Evolutionary conservation across 1,140 invertebrate species (phyloP).

Genomic region (Camponotus vicinus): DNA sequence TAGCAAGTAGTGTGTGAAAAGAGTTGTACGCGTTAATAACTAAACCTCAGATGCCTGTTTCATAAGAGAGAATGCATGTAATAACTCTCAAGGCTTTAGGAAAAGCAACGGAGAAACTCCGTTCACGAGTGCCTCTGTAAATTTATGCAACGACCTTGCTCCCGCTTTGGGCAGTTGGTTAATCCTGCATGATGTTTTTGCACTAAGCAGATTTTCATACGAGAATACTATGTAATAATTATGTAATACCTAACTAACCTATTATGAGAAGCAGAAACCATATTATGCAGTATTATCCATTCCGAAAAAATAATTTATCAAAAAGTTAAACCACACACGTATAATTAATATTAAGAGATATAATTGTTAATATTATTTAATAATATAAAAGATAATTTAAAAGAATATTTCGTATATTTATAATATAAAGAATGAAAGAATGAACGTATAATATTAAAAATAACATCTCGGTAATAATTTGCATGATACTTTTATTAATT

Average conservation of each 20-base stretch:
- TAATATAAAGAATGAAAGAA: background rate
- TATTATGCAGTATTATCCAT: background rate
- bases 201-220: constrained; percentile 46
- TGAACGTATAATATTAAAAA: background rate
- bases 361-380: constrained; percentile 2
- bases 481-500: background rate
- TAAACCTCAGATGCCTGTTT: constrained; percentile 34
- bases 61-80: constrained; percentile 40
- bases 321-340: background rate
- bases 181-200: constrained; percentile 53
- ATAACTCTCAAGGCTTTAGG: constrained; percentile 60
- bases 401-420: background rate
- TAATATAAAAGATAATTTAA: background rate
- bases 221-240: constrained; percentile 45
- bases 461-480: background rate
- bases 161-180: constrained; percentile 38
- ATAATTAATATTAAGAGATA: background rate
- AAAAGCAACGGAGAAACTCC: constrained; percentile 55
- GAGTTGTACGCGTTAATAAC: constrained; percentile 22
- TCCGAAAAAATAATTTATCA: background rate
- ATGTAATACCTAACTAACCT: constrained; percentile 27
- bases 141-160: constrained; percentile 63
- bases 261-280: constrained; percentile 24
- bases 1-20: constrained; percentile 20
- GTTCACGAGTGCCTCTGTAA: constrained; percentile 49